phyloP scores from a whole-genome alignment of 53 echinoderm and acorn worm species.

The Echinometra lucunter region DNA sequence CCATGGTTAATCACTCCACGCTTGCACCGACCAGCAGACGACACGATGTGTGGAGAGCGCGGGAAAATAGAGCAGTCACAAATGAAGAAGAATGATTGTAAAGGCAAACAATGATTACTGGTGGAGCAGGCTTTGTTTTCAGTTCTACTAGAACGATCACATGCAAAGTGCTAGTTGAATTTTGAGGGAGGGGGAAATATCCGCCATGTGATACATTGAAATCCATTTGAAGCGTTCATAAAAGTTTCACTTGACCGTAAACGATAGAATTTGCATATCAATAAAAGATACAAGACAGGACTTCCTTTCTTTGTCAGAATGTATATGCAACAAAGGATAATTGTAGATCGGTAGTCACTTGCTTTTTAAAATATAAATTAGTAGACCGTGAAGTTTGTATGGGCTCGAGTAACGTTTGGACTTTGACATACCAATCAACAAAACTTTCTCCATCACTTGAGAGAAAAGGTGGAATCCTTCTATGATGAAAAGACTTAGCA shows the following conservation, averaged over 20 bases:
- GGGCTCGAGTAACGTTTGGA: neutral
- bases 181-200: neutral
- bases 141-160: neutral
- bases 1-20: neutral
- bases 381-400: neutral
- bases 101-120: conserved; percentile 15
- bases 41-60: neutral
- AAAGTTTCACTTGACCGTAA: neutral
- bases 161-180: neutral
- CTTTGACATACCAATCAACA: neutral
- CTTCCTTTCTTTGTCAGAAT: neutral
- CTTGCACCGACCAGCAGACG: neutral
- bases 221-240: neutral
- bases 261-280: neutral
- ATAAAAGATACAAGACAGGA: neutral
- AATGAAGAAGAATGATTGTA: conserved; percentile 32
- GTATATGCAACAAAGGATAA: neutral
- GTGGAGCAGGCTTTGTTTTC: neutral
- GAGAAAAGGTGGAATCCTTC: neutral
- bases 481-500: too few species aligned
- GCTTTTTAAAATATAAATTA: neutral
- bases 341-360: neutral
- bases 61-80: neutral
- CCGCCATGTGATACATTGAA: neutral
- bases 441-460: neutral